Evolutionary conservation across 2,888 invertebrate genomes (phyloP), one percentile per base, ranked within the genome.

Genomic region (Erebia palarica): DNA sequence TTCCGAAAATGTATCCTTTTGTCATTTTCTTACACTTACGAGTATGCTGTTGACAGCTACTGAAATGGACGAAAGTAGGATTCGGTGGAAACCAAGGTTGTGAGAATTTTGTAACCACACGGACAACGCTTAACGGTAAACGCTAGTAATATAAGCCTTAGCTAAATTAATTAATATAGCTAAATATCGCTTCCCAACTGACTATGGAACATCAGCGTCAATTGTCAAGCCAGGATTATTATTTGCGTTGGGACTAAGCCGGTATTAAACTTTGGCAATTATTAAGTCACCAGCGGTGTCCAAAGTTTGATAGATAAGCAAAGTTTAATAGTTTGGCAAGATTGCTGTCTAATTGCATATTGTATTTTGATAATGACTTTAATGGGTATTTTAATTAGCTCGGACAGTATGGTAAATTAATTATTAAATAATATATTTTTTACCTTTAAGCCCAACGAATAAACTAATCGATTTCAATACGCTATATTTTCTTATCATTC

Each of bases 231-330:
- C 53, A 53, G 71, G 70, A 69, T 75, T 75, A 69, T 75, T 75
- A 76, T 75, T 75, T 74, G 73, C 68, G 71, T 72, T 70, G 71
- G 71, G 65, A 67, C 73, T 74, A 74, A 73, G 70, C 73, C 73
- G 74, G 69, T 63, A 75, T 77, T 77, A 78, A 80, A 80, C 76
- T 80, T 80, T 77, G 72, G 78, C 77, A 79, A 78, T 80, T 79
- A 80, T 77, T 76, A 78, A 80, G 79, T 79, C 79, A 78, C 76
- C 78, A 77, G 69, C 70, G 75, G 75, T 75, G 73, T 72, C 70
- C 75, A 75, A 78, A 78, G 77, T 78, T 79, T 76, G 77, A 75
- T 74, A 77, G 77, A 75, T 74, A 77, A 75, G 71, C 78, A 71
- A 63, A 78, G n/a, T n/a, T 77, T 78, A 75, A 77, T 75, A 74